Evolutionary conservation across 2,113 vertebrate species (phyloP).

Genomic region (Gymnobelideus leadbeateri): DNA sequence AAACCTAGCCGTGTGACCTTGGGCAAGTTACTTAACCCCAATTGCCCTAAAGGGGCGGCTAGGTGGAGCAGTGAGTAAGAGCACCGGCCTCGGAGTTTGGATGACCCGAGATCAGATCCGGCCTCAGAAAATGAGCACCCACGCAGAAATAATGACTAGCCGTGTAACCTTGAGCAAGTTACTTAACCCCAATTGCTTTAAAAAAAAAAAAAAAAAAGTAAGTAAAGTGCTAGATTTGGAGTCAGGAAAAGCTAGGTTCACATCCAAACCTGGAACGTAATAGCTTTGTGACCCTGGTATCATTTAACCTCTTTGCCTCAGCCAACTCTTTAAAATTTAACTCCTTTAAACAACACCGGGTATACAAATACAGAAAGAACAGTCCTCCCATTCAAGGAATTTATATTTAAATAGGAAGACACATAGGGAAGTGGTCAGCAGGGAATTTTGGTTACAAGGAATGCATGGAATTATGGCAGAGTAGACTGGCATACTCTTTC

Average conservation of each 20-base stretch:
- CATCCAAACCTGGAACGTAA: background rate
- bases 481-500: background rate
- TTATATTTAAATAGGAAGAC: background rate
- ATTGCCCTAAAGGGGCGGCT: too few species aligned
- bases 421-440: background rate
- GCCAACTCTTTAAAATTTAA: background rate
- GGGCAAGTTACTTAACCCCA: too few species aligned
- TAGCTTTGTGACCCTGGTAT: background rate
- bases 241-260: background rate
- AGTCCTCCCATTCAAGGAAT: background rate
- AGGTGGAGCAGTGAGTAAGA: too few species aligned
- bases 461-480: background rate
- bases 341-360: background rate
- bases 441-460: background rate
- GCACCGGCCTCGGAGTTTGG: too few species aligned
- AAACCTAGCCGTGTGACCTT: too few species aligned
- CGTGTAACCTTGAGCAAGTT: too few species aligned
- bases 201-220: too few species aligned
- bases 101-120: too few species aligned
- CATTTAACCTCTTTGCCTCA: background rate
- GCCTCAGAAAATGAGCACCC: too few species aligned
- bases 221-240: background rate
- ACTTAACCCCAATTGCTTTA: too few species aligned
- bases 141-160: too few species aligned
- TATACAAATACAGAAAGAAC: background rate